Evolutionary conservation across 1,140 invertebrate genomes (phyloP).

Genomic region (Agraylea sexmaculata): DNA sequence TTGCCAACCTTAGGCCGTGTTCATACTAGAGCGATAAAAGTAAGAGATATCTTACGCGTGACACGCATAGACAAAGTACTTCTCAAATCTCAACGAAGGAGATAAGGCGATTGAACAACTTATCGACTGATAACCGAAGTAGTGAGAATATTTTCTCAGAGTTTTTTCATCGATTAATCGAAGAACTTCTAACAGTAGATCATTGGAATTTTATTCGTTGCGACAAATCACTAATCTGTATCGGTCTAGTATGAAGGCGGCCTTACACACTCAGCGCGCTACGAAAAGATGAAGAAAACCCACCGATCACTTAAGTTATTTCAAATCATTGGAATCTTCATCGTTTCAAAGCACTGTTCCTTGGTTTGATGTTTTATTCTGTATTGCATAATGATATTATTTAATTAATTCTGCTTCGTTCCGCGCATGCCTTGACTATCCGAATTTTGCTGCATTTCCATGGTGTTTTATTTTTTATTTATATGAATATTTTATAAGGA

Average conservation of each 20-base stretch:
- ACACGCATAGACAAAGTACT: neutral
- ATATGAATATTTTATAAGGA: constrained; percentile 1
- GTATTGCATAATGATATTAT: constrained; percentile 1
- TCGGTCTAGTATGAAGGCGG: too few species aligned
- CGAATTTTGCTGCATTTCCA: constrained; percentile 11
- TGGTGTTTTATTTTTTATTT: constrained; percentile 6
- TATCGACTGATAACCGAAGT: neutral
- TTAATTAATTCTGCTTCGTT: too few species aligned
- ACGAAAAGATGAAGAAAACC: neutral
- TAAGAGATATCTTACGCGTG: neutral
- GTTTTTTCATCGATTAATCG: neutral
- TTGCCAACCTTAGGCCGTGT: constrained; percentile 5
- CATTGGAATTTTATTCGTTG: too few species aligned
- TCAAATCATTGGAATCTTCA: constrained; percentile 7
- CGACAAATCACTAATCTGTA: too few species aligned
- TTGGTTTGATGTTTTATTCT: constrained; percentile 1
- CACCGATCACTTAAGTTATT: neutral
- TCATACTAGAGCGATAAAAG: constrained; percentile 3
- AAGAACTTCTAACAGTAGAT: too few species aligned
- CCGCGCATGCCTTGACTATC: too few species aligned
- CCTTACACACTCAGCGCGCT: constrained; percentile 2
- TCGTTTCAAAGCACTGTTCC: constrained; percentile 3
- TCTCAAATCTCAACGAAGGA: neutral
- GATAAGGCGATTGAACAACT: neutral
- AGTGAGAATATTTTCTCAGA: neutral